Percentiles rank a stretch among this genome's conserved stretches.
Conservation (phyloP, 2,888 invertebrate genomes). For the Apocheima hispidaria region DNA sequence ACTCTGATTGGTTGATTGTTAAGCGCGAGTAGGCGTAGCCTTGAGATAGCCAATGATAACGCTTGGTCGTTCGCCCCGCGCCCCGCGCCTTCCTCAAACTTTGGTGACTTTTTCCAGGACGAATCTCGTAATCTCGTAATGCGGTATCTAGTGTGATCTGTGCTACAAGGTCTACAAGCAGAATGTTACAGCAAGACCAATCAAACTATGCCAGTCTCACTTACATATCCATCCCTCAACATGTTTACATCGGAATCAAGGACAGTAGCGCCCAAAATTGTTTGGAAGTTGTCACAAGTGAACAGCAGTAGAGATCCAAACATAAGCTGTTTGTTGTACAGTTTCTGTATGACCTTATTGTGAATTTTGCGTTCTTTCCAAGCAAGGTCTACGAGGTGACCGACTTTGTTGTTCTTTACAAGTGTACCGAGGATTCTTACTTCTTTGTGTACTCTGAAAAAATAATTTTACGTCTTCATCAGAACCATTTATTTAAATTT, state of each 20-base stretch:
- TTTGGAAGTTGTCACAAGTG: slow-evolving; percentile 89
- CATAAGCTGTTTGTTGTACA: slow-evolving; percentile 86
- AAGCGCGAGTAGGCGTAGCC: too few relatives aligned
- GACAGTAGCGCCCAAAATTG: slow-evolving; percentile 89
- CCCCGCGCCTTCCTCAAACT: too few relatives aligned
- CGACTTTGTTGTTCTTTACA: slow-evolving; percentile 73
- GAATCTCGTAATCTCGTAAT: too few relatives aligned
- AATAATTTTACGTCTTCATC: too few relatives aligned
- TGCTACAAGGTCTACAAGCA: too few relatives aligned
- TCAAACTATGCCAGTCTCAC: slow-evolving; percentile 48
- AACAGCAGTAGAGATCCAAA: slow-evolving; percentile 91
- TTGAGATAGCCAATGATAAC: too few relatives aligned
- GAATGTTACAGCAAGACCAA: background rate
- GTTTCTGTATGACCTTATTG: slow-evolving; percentile 54
- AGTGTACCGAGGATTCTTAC: slow-evolving; percentile 75
- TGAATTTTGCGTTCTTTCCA: slow-evolving; percentile 60
- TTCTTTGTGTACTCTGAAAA: slow-evolving; percentile 76
- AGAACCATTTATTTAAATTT: too few relatives aligned
- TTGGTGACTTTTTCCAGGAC: too few relatives aligned
- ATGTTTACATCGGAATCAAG: slow-evolving; percentile 76
- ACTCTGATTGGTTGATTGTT: too few relatives aligned
- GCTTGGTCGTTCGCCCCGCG: too few relatives aligned
- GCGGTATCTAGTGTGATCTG: too few relatives aligned
- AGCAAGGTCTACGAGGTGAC: slow-evolving; percentile 74
- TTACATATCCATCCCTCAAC: slow-evolving; percentile 85